Conservation (phyloP, 1,140 invertebrate species). For the Nomia melanderi region DNA sequence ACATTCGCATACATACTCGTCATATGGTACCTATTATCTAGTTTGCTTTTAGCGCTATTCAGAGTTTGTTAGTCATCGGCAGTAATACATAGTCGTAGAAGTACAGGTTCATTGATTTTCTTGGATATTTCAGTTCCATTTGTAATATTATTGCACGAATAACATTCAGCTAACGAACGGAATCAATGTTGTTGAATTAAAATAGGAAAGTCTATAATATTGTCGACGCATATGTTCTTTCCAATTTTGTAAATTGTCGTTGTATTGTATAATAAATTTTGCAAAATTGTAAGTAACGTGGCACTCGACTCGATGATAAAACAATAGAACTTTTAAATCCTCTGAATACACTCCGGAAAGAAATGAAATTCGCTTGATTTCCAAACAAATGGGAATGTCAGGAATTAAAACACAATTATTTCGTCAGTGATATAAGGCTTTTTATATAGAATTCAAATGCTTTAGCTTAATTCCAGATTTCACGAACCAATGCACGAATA, state of each 20-base stretch:
- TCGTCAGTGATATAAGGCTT: too few species aligned
- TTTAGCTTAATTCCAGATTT: too few species aligned
- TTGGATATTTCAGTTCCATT: conserved; percentile 9
- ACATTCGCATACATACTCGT: not conserved
- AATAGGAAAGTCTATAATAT: not conserved
- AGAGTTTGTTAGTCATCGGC: conserved; percentile 9
- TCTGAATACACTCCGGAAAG: too few species aligned
- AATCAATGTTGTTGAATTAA: not conserved
- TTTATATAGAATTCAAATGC: too few species aligned
- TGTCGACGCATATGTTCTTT: not conserved
- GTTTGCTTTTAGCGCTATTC: conserved; percentile 6
- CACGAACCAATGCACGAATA: too few species aligned
- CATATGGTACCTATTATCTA: not conserved
- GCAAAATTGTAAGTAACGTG: not conserved
- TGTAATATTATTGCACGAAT: not conserved
- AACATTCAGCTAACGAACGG: conserved; percentile 1
- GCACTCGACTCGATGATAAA: not conserved
- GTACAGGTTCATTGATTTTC: conserved; percentile 5
- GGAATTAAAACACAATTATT: too few species aligned
- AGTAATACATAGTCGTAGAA: conserved; percentile 25
- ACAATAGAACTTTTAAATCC: not conserved
- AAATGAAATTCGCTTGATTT: too few species aligned
- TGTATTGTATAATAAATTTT: not conserved
- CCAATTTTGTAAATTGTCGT: not conserved
- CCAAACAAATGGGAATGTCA: too few species aligned